A percentile compares a stretch with the other conserved stretches of the same genome.
Conservation (phyloP, 2,888 invertebrate species). For the Lepidochitona cinerea region DNA sequence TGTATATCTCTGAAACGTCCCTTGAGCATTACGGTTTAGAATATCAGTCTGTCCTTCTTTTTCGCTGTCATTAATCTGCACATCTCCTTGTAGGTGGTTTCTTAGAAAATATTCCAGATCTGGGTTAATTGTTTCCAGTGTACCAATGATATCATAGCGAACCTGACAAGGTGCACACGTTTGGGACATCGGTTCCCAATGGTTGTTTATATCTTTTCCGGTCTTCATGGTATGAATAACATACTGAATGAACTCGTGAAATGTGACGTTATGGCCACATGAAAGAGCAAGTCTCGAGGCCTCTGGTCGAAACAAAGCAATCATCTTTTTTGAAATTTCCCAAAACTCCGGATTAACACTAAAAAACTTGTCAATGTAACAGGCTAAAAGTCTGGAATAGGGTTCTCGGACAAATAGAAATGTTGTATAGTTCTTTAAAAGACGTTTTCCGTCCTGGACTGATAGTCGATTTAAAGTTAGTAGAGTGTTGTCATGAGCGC, state of each 20-base stretch:
- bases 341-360: not conserved
- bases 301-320: not conserved
- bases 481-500: not conserved
- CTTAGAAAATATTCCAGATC: slow-evolving; percentile 7
- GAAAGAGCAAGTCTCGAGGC: not conserved
- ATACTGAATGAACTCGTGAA: slow-evolving; percentile 10
- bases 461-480: not conserved
- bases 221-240: not conserved
- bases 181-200: slow-evolving; percentile 6
- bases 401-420: slow-evolving; percentile 17
- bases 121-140: slow-evolving; percentile 10
- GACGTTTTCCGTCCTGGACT: not conserved
- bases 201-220: not conserved
- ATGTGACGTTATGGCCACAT: slow-evolving; percentile 10
- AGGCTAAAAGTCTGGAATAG: slow-evolving; percentile 1
- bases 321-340: not conserved
- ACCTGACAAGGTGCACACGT: slow-evolving; percentile 5
- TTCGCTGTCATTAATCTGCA: not conserved
- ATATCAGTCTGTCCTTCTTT: not conserved
- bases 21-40: not conserved
- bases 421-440: not conserved
- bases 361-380: slow-evolving; percentile 12
- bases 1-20: not conserved
- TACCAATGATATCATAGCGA: slow-evolving; percentile 16
- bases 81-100: not conserved